These are phyloP conservation scores for Pleuronectes platessa DNA, from an alignment of 2,113 vertebrate species.

Conservation along the genomic window DNA sequence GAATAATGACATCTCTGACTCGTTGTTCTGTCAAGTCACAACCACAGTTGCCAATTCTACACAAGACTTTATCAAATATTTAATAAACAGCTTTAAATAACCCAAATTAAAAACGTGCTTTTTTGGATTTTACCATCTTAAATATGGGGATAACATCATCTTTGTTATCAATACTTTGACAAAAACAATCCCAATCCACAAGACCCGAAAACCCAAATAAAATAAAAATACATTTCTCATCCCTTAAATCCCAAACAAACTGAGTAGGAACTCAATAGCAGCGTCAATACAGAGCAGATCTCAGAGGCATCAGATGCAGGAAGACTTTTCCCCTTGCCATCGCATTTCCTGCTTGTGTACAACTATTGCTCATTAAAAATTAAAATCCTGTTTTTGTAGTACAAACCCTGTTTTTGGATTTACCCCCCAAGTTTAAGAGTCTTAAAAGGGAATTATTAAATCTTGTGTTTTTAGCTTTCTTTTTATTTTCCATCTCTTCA, in stretches of 20 bases:
- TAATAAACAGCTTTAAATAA: background rate
- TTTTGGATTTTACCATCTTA: too few relatives aligned
- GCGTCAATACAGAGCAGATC: background rate
- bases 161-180: slow-evolving; percentile 10
- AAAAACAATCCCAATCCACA: background rate
- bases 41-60: background rate
- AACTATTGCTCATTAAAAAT: background rate
- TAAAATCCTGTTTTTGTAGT: background rate
- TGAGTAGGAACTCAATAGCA: background rate
- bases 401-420: background rate
- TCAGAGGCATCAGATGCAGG: background rate
- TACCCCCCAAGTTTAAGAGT: background rate
- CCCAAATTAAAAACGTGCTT: background rate
- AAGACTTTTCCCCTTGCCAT: background rate
- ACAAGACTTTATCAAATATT: background rate
- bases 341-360: too few relatives aligned
- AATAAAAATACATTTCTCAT: slow-evolving; percentile 1
- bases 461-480: background rate
- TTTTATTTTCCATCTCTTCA: background rate
- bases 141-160: too few relatives aligned
- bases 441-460: slow-evolving; percentile 1
- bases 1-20: background rate
- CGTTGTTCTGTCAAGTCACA: background rate
- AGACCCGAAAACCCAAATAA: background rate
- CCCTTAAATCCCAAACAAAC: slow-evolving; percentile 2